Evolutionary conservation across 23 tunicate species (phyloP), one percentile per base, ranked within the genome.

Genomic region (Aplidium turbinatum): DNA sequence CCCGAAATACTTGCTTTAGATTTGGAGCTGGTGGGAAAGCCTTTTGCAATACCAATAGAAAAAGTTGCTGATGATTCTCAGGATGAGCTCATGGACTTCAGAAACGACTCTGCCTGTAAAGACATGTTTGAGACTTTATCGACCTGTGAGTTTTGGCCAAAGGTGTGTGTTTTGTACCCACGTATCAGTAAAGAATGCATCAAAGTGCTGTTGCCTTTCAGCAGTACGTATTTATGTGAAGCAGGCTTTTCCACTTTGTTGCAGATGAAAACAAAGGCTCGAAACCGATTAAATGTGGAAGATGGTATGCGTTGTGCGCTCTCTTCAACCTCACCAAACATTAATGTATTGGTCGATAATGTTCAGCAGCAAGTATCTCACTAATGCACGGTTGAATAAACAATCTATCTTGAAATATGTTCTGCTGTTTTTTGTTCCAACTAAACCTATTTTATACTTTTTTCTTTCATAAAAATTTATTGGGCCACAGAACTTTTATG

Each of bases 161-260:
- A 67, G 62, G 61, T 65, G 75, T 78, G 74, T 65, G 60, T 56
- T 64, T 64, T 63, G 9, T 64, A 46, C 47, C 83, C 83, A 64
- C 83, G 75, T 30, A 65, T 64, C 58, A 28, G 75, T 56, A 78
- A 78, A 78, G 27, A 78, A 52, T 76, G 81, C 71, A 13, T 64
- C 47, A 78, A 64, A 47, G 63, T 52, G 39, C 74, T 78, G 28
- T 56, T 82, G 80, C 80, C 87, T 60, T 82, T 63, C 75, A 74
- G 70, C 58, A 70, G 79, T 55, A 81, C 87, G 80, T 76, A 76
- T 63, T 76, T 76, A 63, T 76, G 82, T 76, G 57, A 61, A 63
- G 57, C 68, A 63, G 73, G 82, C n/a, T 76, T 76, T 76, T 76
- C 82, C 82, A 76, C 73, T 62, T 76, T 61, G 82, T 4, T 76